phyloP scores from a whole-genome alignment of 1,140 invertebrate genomes.

The Zaprionus capensis region DNA sequence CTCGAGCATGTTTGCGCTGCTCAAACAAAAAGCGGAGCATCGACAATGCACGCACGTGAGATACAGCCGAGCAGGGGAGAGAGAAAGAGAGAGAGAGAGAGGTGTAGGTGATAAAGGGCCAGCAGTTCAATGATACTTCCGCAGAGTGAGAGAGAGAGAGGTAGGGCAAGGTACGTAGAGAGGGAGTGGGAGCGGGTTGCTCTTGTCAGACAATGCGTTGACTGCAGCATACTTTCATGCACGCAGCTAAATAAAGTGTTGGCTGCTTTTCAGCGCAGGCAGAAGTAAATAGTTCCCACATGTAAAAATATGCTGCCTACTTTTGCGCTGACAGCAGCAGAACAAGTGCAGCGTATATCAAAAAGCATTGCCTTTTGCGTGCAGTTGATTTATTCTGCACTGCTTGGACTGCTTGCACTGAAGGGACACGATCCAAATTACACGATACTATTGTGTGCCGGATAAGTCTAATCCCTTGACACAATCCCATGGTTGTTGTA shows the following conservation, averaged over 20 bases:
- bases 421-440: too few relatives aligned
- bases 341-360: background rate
- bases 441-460: too few relatives aligned
- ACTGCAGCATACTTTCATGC: background rate
- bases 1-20: slow-evolving; percentile 53
- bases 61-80: background rate
- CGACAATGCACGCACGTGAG: slow-evolving; percentile 37
- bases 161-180: background rate
- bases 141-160: background rate
- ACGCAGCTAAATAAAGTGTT: too few relatives aligned
- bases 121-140: slow-evolving; percentile 30
- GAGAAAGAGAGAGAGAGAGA: background rate
- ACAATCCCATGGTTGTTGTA: too few relatives aligned
- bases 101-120: slow-evolving; percentile 15
- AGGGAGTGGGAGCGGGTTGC: background rate
- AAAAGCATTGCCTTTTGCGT: slow-evolving; percentile 14
- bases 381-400: too few relatives aligned
- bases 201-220: background rate
- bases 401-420: too few relatives aligned
- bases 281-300: background rate
- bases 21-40: slow-evolving; percentile 54
- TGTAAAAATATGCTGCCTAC: slow-evolving; percentile 8
- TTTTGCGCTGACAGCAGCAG: background rate
- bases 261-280: background rate
- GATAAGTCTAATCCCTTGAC: too few relatives aligned